A percentile compares a stretch with the other conserved stretches of the same genome.
These are phyloP conservation scores for Dasypogon diadema DNA, from an alignment of 2,888 invertebrate species.

Conservation along the genomic window DNA sequence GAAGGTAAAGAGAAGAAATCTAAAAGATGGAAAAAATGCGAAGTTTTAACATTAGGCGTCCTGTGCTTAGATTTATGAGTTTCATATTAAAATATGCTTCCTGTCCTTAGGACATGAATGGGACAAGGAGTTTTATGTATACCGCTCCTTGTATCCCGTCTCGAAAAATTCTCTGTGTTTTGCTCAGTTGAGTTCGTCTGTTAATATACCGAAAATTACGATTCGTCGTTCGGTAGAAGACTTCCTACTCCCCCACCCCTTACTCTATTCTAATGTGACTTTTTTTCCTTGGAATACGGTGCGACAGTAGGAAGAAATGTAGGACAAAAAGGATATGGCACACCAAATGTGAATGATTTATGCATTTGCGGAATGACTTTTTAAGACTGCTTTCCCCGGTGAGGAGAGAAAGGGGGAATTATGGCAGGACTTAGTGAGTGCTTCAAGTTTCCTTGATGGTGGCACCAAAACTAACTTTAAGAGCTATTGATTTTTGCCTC, in stretches of 20 bases:
- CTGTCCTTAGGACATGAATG: constrained; percentile 34
- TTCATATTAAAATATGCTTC: constrained; percentile 55
- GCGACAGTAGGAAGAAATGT: neutral
- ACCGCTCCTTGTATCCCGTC: neutral
- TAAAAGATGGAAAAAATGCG: constrained; percentile 27
- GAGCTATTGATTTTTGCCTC: too few species aligned
- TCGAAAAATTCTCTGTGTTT: constrained; percentile 25
- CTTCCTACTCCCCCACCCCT: neutral
- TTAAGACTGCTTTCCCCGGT: constrained; percentile 21
- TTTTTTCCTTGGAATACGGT: neutral
- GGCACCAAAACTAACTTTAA: too few species aligned
- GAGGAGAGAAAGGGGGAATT: constrained; percentile 9
- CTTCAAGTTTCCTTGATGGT: neutral
- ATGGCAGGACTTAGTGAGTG: constrained; percentile 14
- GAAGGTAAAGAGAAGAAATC: neutral
- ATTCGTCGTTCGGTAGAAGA: neutral
- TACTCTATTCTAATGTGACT: constrained; percentile 4
- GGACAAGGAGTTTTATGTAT: too few species aligned
- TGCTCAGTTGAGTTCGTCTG: constrained; percentile 33
- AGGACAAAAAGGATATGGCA: constrained; percentile 43
- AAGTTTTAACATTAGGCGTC: constrained; percentile 53
- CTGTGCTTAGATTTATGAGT: constrained; percentile 54
- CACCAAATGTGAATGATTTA: constrained; percentile 52
- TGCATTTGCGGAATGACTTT: constrained; percentile 45
- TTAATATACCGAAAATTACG: constrained; percentile 47